Evolutionary conservation across 2,888 invertebrate species (phyloP), one percentile per base, ranked within the genome.

Genomic region (Microchrysa polita): DNA sequence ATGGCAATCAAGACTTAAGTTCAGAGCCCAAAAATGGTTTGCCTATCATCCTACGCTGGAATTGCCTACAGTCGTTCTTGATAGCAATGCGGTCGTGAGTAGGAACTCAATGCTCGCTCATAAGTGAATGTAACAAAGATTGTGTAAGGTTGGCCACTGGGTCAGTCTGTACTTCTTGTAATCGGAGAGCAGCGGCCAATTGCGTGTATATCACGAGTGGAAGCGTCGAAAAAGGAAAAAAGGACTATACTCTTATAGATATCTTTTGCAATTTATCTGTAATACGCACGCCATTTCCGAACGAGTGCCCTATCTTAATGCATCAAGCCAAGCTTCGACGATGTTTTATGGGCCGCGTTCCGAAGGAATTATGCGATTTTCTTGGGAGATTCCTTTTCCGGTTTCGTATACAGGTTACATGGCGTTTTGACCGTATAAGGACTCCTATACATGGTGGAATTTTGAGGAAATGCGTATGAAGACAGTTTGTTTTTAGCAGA

Each of bases 251-350:
- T 59, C 72, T 53, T 63, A 10, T 7, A 48, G 75, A 73, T 75
- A 75, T 75, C 73, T 75, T 72, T 74, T 73, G 72, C 75, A 75
- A 75, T 75, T 75, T 75, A 75, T 75, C 75, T 75, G 67, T 75
- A 73, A 75, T 75, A 75, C 75, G 75, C 75, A 75, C 75, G 73
- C 75, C 73, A 75, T 75, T 75, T 75, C 75, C 75, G 71, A 71
- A 59, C 59, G 42, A 71, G 40, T 71, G 22, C 73, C 67, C 75
- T 75, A 75, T 75, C 75, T 73, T 75, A 73, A 74, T 73, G 73
- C 73, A 73, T 73, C 73, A 74, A 75, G 72, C 55, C 72, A 44
- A 52, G 63, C 53, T 72, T 61, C 53, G 42, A 22, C 61, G 59
- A 53, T 72, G 72, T 72, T 72, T 72, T 72, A 72, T 72, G 63